Evolutionary conservation across 2,113 vertebrate genomes (phyloP), one percentile per base, ranked within the genome.

Genomic region (Peromyscus polionotus): DNA sequence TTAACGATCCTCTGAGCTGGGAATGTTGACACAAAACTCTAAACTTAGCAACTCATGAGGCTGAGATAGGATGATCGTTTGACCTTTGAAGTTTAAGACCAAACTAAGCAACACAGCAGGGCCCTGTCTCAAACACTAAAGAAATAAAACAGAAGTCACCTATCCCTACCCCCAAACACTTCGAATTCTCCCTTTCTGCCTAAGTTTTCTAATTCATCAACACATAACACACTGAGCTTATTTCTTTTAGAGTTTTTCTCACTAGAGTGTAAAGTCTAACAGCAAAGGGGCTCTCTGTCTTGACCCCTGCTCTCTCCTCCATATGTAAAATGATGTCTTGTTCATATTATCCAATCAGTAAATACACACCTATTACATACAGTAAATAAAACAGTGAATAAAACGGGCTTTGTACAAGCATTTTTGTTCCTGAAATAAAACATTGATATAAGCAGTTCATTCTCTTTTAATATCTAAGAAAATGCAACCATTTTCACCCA

Each of bases 381-480:
- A n/a, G n/a, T n/a, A n/a, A n/a, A 45, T 36, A 10, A 91, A 91
- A 68, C 2, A 61, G 75, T 51, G 7, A 61, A 84, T 39, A 31
- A 79, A 76, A n/a, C 59, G 26, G 39, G 73, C 26, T 79, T 63
- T 48, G 54, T 70, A 9, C 5, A 80, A n/a, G 7, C 51, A 54
- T 42, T 48, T 39, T 4, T 90, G 13, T 57, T 19, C 11, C 16
- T 70, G 33, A 54, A 94, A 70, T 3, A 92, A 68, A 10, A 90
- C 48, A 24, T 24, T 45, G 61, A 57, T 42, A 85, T 63, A 79
- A 45, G 22, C 26, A 75, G 59, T 79, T 73, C 68, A 42, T 65
- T 88, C 68, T 59, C 5, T 77, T 97, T 73, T 26, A 57, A 45
- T 80, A 54, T 54, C 68, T 7, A 88, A 91, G 57, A 88, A 95